These are phyloP conservation scores for Acrocephalus arundinaceus DNA, from an alignment of 2,113 vertebrate species.

Conservation along the genomic window DNA sequence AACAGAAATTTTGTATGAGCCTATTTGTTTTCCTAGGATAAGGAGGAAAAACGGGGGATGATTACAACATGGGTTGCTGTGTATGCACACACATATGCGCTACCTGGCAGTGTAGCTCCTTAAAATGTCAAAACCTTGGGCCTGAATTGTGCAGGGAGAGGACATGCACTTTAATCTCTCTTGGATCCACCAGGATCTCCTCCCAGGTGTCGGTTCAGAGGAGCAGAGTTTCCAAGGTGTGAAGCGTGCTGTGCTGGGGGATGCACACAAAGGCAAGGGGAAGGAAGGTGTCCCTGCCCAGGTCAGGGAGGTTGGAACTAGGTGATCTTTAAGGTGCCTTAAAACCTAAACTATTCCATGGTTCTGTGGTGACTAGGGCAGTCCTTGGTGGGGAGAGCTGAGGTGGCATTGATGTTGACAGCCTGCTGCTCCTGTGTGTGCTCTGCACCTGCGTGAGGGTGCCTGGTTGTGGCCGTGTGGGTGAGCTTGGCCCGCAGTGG, in stretches of 20 bases:
- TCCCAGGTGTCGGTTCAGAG: not conserved
- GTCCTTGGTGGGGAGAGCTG: not conserved
- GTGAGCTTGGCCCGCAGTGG: not conserved
- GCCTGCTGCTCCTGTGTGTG: not conserved
- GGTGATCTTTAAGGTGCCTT: not conserved
- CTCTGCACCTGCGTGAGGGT: not conserved
- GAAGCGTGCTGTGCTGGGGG: rapidly evolving
- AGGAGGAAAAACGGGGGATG: not conserved
- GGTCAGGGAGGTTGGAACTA: not conserved
- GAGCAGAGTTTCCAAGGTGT: not conserved
- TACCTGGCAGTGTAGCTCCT: not conserved
- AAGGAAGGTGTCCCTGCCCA: not conserved
- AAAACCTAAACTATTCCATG: not conserved
- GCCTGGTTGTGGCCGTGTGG: not conserved
- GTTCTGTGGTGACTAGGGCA: not conserved
- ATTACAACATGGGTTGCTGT: not conserved
- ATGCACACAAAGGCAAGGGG: too few relatives aligned
- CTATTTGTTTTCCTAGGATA: not conserved
- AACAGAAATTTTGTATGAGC: not conserved
- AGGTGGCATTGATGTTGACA: too few relatives aligned
- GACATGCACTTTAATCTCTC: not conserved
- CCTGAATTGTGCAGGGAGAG: not conserved
- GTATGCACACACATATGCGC: rapidly evolving
- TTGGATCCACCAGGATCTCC: not conserved
- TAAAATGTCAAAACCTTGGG: not conserved